phyloP scores from a whole-genome alignment of 2,888 invertebrate genomes.

The Eupeodes latifasciatus region DNA sequence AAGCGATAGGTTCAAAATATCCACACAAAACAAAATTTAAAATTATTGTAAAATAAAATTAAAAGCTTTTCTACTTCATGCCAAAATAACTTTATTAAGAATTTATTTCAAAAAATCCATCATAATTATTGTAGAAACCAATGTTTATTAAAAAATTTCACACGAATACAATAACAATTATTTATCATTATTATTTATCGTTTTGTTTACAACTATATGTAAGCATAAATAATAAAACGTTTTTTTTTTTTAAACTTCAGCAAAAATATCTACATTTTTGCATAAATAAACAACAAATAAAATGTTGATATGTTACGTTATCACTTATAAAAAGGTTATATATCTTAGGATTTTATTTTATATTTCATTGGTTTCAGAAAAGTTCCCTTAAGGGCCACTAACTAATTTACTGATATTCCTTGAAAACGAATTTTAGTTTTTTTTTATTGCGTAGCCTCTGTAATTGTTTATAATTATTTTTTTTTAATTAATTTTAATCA shows the following conservation, averaged over 20 bases:
- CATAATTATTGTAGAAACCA: conserved; percentile 56
- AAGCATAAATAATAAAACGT: conserved; percentile 38
- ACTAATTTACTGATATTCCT: conserved; percentile 82
- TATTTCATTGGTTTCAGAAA: conserved; percentile 88
- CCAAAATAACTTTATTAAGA: conserved; percentile 36
- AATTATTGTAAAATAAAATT: background rate
- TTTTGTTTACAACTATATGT: conserved; percentile 14
- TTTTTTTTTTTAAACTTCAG: conserved; percentile 31
- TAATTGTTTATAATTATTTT: conserved; percentile 74
- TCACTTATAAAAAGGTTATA: conserved; percentile 44
- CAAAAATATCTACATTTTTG: conserved; percentile 50
- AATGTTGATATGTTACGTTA: conserved; percentile 55
- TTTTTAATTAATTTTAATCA: conserved; percentile 30
- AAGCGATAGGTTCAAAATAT: conserved; percentile 51
- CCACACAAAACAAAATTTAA: conserved; percentile 2
- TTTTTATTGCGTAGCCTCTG: conserved; percentile 71
- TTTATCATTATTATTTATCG: background rate
- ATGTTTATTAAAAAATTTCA: conserved; percentile 34
- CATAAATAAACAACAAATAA: conserved; percentile 73
- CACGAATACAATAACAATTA: conserved; percentile 5
- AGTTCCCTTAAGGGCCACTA: conserved; percentile 89
- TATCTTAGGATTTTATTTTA: conserved; percentile 53
- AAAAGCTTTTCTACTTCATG: conserved; percentile 60
- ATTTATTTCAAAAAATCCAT: conserved; percentile 15
- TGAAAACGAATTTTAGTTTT: conserved; percentile 52